Conservation (phyloP, 2,113 vertebrate genomes). For the Epinephelus fuscoguttatus region DNA sequence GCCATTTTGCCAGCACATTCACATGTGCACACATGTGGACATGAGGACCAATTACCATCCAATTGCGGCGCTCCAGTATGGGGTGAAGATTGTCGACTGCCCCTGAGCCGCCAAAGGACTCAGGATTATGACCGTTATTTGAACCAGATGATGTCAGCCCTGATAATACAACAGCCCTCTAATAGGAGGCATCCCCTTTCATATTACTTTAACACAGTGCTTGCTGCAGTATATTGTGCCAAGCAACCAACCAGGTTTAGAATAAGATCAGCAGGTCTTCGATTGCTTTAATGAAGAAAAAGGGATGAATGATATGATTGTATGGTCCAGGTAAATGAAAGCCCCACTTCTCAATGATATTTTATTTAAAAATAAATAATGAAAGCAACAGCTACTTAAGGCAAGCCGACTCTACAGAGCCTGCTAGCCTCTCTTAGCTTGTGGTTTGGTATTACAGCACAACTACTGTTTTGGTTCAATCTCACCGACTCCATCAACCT, state of each 20-base stretch:
- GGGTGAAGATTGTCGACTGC: constrained; percentile 52
- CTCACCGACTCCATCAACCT: too few relatives aligned
- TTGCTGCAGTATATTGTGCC: constrained; percentile 11
- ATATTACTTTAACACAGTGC: constrained; percentile 10
- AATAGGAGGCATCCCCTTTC: background rate
- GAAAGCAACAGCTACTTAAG: too few relatives aligned
- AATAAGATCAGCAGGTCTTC: background rate
- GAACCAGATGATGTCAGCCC: constrained; percentile 1
- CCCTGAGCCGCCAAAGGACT: constrained; percentile 27
- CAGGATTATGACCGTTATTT: constrained; percentile 52
- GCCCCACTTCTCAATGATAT: too few relatives aligned
- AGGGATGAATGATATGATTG: background rate
- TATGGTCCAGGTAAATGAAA: too few relatives aligned
- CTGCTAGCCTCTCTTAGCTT: too few relatives aligned
- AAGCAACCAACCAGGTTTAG: background rate
- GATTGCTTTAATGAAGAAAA: background rate
- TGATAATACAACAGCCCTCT: constrained; percentile 9
- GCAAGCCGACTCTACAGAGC: too few relatives aligned
- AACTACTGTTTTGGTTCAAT: too few relatives aligned
- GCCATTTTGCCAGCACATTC: constrained; percentile 18
- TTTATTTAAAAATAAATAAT: too few relatives aligned
- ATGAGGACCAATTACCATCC: constrained; percentile 57
- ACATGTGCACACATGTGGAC: constrained; percentile 32
- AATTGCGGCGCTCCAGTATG: constrained; percentile 25
- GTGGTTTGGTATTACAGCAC: too few relatives aligned